These are phyloP conservation scores for Petrolisthes cinctipes DNA, from an alignment of 2,888 invertebrate species.

Conservation along the genomic window DNA sequence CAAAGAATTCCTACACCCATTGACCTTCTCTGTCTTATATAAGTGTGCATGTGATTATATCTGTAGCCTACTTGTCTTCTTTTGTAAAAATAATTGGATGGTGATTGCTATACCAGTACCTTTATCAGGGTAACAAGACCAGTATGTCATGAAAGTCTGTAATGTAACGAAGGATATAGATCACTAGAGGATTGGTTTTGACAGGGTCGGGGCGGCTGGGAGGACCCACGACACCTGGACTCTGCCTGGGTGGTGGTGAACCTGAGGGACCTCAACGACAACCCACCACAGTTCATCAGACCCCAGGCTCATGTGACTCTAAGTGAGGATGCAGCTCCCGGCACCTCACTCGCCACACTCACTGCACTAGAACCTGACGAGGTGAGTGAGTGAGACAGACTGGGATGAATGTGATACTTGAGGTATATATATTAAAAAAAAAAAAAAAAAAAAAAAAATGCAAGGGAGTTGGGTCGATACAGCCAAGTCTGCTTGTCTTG, in stretches of 20 bases:
- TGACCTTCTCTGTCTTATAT: too few species aligned
- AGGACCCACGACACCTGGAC: constrained; percentile 18
- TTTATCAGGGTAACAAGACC: too few species aligned
- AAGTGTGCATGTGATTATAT: too few species aligned
- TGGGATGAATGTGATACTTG: too few species aligned
- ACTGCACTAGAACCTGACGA: constrained; percentile 9
- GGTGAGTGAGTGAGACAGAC: constrained; percentile 23
- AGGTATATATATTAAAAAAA: too few species aligned
- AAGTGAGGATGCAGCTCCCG: constrained; percentile 13
- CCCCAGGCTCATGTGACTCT: constrained; percentile 27
- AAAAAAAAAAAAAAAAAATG: too few species aligned
- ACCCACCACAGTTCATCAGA: constrained; percentile 20
- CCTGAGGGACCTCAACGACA: constrained; percentile 23
- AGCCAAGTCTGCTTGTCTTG: too few species aligned
- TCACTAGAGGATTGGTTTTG: neutral
- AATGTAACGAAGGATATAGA: neutral
- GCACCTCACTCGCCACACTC: neutral
- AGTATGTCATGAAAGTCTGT: neutral
- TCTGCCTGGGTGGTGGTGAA: constrained; percentile 6
- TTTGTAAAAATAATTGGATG: too few species aligned
- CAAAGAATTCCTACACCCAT: too few species aligned
- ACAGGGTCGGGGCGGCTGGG: constrained; percentile 10
- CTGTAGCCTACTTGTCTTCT: too few species aligned
- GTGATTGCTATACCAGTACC: neutral
- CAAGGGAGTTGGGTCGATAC: too few species aligned